Percentiles rank a stretch among this genome's conserved stretches.
These are phyloP conservation scores for Sebastes minor DNA, from an alignment of 2,797 vertebrate genomes.

Conservation along the genomic window DNA sequence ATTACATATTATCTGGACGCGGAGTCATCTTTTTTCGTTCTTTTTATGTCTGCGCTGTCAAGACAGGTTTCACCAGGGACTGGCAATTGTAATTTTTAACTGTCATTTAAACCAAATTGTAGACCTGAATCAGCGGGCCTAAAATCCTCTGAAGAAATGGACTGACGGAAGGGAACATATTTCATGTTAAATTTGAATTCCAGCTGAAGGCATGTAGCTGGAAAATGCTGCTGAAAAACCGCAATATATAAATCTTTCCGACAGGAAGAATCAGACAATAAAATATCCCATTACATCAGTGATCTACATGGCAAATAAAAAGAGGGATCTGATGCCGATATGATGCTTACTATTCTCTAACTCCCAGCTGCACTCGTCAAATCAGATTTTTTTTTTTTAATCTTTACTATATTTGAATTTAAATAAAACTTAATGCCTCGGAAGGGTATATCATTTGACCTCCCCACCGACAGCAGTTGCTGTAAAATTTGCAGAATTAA, in stretches of 20 bases:
- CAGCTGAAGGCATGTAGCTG: slow-evolving; percentile 56
- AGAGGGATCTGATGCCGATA: slow-evolving; percentile 20
- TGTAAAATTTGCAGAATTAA: neutral
- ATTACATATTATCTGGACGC: slow-evolving; percentile 98
- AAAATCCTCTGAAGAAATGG: slow-evolving; percentile 85
- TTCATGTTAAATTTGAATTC: slow-evolving; percentile 87
- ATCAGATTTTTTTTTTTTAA: neutral
- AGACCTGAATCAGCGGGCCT: slow-evolving; percentile 86
- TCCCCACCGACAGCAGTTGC: neutral
- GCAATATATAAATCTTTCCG: slow-evolving; percentile 46
- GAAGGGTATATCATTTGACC: neutral
- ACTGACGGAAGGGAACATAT: slow-evolving; percentile 82
- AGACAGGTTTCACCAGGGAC: slow-evolving; percentile 90
- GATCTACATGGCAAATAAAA: slow-evolving; percentile 28
- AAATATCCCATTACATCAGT: slow-evolving; percentile 37
- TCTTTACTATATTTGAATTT: neutral
- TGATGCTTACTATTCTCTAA: slow-evolving; percentile 2
- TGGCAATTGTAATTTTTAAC: slow-evolving; percentile 93
- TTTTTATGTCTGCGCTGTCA: slow-evolving; percentile 91
- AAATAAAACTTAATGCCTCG: neutral
- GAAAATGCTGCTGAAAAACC: slow-evolving; percentile 50
- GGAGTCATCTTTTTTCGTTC: slow-evolving; percentile 94
- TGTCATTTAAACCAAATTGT: slow-evolving; percentile 94
- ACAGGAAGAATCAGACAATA: slow-evolving; percentile 31
- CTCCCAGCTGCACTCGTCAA: neutral